These are phyloP conservation scores for Formica exsecta DNA, from an alignment of 1,140 invertebrate species.

Conservation along the genomic window DNA sequence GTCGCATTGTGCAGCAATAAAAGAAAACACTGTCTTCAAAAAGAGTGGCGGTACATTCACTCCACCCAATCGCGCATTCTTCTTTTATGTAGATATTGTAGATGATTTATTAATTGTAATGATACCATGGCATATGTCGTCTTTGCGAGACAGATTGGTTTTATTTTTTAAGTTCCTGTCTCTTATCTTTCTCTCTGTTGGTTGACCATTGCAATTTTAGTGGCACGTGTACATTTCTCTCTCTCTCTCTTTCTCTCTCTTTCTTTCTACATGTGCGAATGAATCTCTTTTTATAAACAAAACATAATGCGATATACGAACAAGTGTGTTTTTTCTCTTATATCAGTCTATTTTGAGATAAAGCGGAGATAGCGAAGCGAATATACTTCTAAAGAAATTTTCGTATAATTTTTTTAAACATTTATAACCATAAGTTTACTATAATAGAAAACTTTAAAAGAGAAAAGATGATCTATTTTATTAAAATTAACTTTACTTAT, in stretches of 20 bases:
- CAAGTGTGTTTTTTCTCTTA: neutral
- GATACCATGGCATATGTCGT: conserved; percentile 19
- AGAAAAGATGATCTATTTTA: neutral
- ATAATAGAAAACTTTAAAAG: neutral
- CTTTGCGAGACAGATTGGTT: conserved; percentile 30
- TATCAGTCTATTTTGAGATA: neutral
- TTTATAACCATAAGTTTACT: neutral
- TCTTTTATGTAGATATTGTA: conserved; percentile 64
- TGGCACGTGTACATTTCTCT: neutral
- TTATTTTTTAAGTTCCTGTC: conserved; percentile 64
- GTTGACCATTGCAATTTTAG: neutral
- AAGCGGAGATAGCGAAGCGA: neutral
- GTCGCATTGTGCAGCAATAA: conserved; percentile 16
- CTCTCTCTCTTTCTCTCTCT: too few species aligned
- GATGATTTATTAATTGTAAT: conserved; percentile 62
- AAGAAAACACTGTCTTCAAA: conserved; percentile 53
- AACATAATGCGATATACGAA: conserved; percentile 7
- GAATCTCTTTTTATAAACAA: conserved; percentile 18
- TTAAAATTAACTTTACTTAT: neutral
- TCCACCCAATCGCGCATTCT: conserved; percentile 63
- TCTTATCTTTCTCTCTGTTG: neutral
- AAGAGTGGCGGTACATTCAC: conserved; percentile 44
- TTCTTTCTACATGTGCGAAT: too few species aligned
- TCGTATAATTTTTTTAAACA: neutral
- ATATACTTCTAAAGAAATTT: neutral